Evolutionary conservation across 1,140 invertebrate genomes (phyloP).

Genomic region (Drosophila parabipectinata): DNA sequence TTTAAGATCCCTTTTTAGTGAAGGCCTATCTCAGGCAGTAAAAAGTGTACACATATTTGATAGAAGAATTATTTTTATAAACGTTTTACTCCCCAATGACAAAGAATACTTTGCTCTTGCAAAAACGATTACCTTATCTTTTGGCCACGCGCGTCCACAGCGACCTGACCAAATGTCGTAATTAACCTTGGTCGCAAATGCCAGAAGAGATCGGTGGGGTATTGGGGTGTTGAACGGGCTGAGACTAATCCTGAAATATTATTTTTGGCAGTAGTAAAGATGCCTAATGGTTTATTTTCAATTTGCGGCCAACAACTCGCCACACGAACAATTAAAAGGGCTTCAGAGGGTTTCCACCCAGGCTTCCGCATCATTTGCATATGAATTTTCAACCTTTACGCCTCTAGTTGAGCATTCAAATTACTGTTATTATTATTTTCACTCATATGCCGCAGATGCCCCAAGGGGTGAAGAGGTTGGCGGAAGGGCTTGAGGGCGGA

Average conservation of each 20-base stretch:
- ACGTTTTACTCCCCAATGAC: neutral
- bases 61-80: neutral
- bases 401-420: conserved; percentile 74
- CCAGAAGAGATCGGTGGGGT: neutral
- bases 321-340: conserved; percentile 56
- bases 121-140: conserved; percentile 70
- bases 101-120: conserved; percentile 22
- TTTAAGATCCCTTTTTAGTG: no score
- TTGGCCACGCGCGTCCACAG: conserved; percentile 48
- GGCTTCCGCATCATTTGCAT: conserved; percentile 77
- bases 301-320: conserved; percentile 56
- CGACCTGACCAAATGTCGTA: conserved; percentile 81
- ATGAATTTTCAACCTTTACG: conserved; percentile 77
- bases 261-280: conserved; percentile 63
- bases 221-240: conserved; percentile 46
- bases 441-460: conserved; percentile 64
- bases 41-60: neutral
- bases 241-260: conserved; percentile 78
- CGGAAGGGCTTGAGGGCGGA: neutral
- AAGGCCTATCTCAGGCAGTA: no score
- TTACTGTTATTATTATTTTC: conserved; percentile 82
- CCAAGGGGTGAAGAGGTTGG: conserved; percentile 6
- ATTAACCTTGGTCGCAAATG: conserved; percentile 61
- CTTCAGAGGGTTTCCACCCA: conserved; percentile 11
- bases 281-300: conserved; percentile 79